These are phyloP conservation scores for Columba livia DNA, from an alignment of 2,113 vertebrate species.

Conservation along the genomic window DNA sequence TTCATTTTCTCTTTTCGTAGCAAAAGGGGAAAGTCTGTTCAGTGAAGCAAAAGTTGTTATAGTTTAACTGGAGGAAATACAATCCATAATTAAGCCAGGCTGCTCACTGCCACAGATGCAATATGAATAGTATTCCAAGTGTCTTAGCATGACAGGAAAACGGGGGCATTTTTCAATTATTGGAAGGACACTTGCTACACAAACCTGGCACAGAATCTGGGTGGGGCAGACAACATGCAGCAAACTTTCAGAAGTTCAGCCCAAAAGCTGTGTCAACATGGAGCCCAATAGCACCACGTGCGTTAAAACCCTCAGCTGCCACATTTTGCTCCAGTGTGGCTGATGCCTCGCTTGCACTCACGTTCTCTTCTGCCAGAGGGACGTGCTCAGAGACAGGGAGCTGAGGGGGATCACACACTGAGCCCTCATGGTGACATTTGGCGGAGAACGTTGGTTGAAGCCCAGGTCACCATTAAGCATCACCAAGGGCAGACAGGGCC, in stretches of 20 bases:
- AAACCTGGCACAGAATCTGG: neutral
- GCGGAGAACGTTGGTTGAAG: neutral
- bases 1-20: neutral
- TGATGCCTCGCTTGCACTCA: accelerated
- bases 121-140: neutral
- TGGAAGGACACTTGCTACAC: neutral
- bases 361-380: neutral
- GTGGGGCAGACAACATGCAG: neutral
- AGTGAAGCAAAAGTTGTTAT: conserved; percentile 4
- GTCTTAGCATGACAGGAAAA: neutral
- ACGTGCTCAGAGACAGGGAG: neutral
- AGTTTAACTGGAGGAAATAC: neutral
- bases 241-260: neutral
- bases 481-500: neutral
- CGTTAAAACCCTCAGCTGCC: neutral
- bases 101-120: neutral
- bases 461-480: neutral
- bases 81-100: conserved; percentile 4
- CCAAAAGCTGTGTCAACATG: accelerated
- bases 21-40: neutral
- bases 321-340: neutral
- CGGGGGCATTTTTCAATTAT: neutral
- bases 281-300: neutral
- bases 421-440: accelerated
- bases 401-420: neutral